Conservation (phyloP, 2,888 invertebrate genomes). For the Phorcus lineatus region DNA sequence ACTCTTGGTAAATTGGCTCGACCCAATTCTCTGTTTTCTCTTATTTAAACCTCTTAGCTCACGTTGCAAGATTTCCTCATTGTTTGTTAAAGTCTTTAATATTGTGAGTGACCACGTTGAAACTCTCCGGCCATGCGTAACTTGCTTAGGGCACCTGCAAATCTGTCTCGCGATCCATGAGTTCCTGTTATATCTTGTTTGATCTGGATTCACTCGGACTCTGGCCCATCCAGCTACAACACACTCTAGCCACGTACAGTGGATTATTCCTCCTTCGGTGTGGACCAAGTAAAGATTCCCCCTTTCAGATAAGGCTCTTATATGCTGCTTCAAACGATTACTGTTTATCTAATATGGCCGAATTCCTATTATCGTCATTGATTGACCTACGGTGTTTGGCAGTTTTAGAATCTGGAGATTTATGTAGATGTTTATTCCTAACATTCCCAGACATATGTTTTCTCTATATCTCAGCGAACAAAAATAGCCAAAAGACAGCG, state of each 20-base stretch:
- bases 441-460: neutral
- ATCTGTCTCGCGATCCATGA: neutral
- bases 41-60: too few relatives aligned
- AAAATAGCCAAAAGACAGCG: too few relatives aligned
- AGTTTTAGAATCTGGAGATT: neutral
- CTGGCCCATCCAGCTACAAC: neutral
- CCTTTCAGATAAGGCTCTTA: slow-evolving; percentile 10
- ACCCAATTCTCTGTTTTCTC: too few relatives aligned
- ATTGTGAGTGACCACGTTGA: neutral
- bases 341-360: neutral
- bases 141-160: neutral
- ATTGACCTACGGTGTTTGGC: neutral
- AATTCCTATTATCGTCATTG: neutral
- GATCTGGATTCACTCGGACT: neutral
- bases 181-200: neutral
- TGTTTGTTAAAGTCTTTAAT: neutral
- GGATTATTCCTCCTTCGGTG: neutral
- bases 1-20: too few relatives aligned
- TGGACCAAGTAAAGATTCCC: neutral
- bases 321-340: slow-evolving; percentile 4
- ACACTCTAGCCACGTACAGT: neutral
- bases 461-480: too few relatives aligned
- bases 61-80: neutral
- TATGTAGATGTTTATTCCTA: neutral
- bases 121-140: neutral